Percentiles rank a stretch among this genome's conserved stretches.
Evolutionary conservation across 2,888 invertebrate genomes (phyloP).

Genomic region (Trichacis sp.): DNA sequence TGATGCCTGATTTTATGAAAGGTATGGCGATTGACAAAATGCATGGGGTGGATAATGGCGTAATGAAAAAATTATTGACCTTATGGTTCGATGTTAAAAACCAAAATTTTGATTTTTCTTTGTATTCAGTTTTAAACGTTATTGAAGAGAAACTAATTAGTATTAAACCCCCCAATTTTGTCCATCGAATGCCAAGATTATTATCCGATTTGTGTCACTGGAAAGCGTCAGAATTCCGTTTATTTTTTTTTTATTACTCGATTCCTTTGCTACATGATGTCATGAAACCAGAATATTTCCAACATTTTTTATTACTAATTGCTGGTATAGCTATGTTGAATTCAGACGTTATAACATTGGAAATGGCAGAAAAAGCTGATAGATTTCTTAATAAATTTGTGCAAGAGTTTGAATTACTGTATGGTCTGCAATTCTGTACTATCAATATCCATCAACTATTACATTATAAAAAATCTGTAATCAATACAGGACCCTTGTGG

Average conservation of each 20-base stretch:
- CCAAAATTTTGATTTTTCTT: no score
- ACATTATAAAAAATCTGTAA: not conserved
- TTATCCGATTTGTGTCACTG: slow-evolving; percentile 33
- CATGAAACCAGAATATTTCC: not conserved
- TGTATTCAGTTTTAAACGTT: no score
- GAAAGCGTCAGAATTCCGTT: slow-evolving; percentile 42
- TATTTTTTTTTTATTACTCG: no score
- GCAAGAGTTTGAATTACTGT: slow-evolving; percentile 19
- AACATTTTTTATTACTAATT: slow-evolving; percentile 29
- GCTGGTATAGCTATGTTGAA: slow-evolving; percentile 25
- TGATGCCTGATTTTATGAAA: no score
- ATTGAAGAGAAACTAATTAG: slow-evolving; percentile 21
- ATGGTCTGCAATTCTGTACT: slow-evolving; percentile 14
- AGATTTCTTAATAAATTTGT: no score
- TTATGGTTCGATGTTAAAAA: slow-evolving; percentile 18
- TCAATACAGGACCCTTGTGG: not conserved
- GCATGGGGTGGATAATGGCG: slow-evolving; percentile 33
- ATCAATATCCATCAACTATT: not conserved
- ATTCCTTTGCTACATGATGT: no score
- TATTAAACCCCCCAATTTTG: slow-evolving; percentile 36
- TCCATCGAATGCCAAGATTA: slow-evolving; percentile 32
- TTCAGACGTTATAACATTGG: slow-evolving; percentile 9
- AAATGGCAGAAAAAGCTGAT: not conserved
- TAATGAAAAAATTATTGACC: slow-evolving; percentile 25
- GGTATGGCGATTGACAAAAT: no score